Evolutionary conservation across 64 coral and sea anemone genomes (phyloP).

Genomic region (Porites australiensis): DNA sequence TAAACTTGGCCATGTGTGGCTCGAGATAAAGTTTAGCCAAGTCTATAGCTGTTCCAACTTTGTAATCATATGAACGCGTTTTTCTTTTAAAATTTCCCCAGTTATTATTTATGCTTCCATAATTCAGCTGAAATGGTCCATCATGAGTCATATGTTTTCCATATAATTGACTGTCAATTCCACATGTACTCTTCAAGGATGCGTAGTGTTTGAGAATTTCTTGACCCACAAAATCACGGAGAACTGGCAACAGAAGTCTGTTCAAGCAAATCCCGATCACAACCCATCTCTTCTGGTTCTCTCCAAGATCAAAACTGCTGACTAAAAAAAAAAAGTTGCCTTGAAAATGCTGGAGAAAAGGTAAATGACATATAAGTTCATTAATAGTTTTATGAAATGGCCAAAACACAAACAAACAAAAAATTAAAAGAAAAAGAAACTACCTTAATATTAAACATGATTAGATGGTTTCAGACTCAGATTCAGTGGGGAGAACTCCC

Average conservation of each 20-base stretch:
- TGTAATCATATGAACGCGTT: conserved; percentile 50
- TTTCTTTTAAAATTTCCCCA: conserved; percentile 37
- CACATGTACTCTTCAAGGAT: neutral
- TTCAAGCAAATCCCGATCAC: conserved; percentile 53
- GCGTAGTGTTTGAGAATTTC: conserved; percentile 29
- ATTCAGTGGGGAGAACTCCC: too few species aligned
- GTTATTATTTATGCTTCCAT: conserved; percentile 79
- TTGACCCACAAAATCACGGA: neutral
- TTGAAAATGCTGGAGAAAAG: neutral
- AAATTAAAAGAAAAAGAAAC: too few species aligned
- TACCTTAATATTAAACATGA: too few species aligned
- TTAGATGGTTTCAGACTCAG: too few species aligned
- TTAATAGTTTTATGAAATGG: too few species aligned
- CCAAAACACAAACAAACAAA: too few species aligned
- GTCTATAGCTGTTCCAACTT: conserved; percentile 7
- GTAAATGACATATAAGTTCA: too few species aligned
- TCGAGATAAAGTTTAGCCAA: conserved; percentile 60
- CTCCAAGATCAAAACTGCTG: neutral
- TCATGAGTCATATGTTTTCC: conserved; percentile 12
- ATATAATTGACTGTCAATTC: neutral
- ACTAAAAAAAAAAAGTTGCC: neutral
- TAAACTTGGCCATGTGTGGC: conserved; percentile 66
- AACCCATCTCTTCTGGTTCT: conserved; percentile 63
- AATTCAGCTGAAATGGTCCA: conserved; percentile 30
- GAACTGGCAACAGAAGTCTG: conserved; percentile 41